These are phyloP conservation scores for Diglossa cyanea DNA, from an alignment of 2,797 vertebrate genomes.

Conservation along the genomic window DNA sequence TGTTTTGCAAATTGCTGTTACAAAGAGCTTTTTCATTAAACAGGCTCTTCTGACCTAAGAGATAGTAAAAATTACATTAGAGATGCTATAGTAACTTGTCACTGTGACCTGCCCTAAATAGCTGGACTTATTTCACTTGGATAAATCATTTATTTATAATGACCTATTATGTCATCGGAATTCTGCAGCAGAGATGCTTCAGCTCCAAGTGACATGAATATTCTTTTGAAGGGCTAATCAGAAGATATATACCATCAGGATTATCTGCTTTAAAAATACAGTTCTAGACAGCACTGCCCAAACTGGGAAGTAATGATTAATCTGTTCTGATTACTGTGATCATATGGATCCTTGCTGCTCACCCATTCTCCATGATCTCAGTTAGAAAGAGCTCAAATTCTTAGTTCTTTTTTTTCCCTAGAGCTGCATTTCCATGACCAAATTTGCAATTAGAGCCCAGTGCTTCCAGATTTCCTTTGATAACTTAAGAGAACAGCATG, in stretches of 20 bases:
- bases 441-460: neutral
- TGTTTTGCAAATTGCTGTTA: slow-evolving; percentile 29
- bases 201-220: neutral
- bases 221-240: slow-evolving; percentile 22
- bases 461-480: neutral
- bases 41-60: neutral
- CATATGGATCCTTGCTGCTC: neutral
- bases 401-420: neutral
- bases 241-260: neutral
- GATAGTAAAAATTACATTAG: neutral
- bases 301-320: neutral
- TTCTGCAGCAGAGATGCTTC: neutral
- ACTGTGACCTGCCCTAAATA: slow-evolving; percentile 11
- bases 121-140: neutral
- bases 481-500: neutral
- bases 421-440: neutral
- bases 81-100: neutral
- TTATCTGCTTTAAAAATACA: neutral
- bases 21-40: slow-evolving; percentile 20
- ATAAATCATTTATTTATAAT: slow-evolving; percentile 9
- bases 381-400: neutral
- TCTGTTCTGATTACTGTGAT: neutral
- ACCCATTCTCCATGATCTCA: neutral
- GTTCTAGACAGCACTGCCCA: neutral
- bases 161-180: neutral